These are phyloP conservation scores for Macropis europaea DNA, from an alignment of 2,888 invertebrate genomes.

Conservation along the genomic window DNA sequence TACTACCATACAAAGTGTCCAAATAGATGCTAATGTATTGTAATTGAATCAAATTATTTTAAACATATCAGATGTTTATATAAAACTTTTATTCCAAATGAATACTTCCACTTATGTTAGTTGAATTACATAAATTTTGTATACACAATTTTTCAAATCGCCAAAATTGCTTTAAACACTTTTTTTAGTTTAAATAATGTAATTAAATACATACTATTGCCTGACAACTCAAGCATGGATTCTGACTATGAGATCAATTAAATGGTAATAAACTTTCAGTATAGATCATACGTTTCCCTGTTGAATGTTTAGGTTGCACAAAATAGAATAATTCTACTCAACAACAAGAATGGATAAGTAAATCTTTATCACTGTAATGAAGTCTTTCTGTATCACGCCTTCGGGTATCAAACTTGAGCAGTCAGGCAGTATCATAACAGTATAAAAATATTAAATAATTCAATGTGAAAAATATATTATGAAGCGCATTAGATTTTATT, in stretches of 20 bases:
- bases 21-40: slow-evolving; percentile 45
- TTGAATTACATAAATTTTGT: background rate
- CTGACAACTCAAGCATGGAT: no score
- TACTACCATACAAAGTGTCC: slow-evolving; percentile 46
- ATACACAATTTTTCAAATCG: background rate
- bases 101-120: background rate
- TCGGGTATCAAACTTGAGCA: no score
- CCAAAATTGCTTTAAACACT: background rate
- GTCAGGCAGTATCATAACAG: no score
- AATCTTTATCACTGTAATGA: no score
- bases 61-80: background rate
- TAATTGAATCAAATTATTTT: background rate
- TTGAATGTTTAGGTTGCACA: no score
- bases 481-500: background rate
- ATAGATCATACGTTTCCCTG: no score
- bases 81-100: slow-evolving; percentile 10
- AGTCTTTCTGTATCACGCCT: no score
- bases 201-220: background rate
- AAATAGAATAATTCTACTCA: no score
- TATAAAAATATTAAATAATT: background rate
- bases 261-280: no score
- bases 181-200: background rate
- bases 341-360: no score
- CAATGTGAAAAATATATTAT: background rate
- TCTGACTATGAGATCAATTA: no score